phyloP scores from a whole-genome alignment of 2,113 vertebrate genomes.

The Synchiropus splendidus region DNA sequence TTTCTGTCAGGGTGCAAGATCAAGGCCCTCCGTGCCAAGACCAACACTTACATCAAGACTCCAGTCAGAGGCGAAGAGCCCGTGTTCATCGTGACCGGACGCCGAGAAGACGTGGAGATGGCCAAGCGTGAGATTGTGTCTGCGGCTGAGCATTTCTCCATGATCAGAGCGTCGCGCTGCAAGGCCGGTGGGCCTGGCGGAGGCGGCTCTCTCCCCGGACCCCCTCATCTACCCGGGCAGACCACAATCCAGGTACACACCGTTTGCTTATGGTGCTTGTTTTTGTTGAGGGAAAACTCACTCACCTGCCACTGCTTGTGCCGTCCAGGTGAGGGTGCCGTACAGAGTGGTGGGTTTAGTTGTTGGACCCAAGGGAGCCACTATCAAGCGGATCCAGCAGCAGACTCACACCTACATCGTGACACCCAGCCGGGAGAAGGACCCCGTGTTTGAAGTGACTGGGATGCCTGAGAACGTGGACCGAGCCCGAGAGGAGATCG shows the following conservation, averaged over 20 bases:
- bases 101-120: conserved; percentile 94
- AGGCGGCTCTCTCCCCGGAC: conserved; percentile 70
- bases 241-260: conserved; percentile 91
- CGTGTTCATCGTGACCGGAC: conserved; percentile 89
- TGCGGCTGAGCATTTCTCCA: conserved; percentile 90
- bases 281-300: neutral
- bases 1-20: conserved; percentile 85
- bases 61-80: conserved; percentile 90
- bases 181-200: conserved; percentile 56
- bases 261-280: neutral
- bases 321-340: conserved; percentile 82
- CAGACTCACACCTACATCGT: conserved; percentile 97
- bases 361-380: conserved; percentile 92
- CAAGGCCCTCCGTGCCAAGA: conserved; percentile 92
- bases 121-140: conserved; percentile 93
- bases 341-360: conserved; percentile 94
- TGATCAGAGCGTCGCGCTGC: conserved; percentile 90
- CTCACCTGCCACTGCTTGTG: neutral
- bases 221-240: conserved; percentile 87
- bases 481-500: conserved; percentile 88
- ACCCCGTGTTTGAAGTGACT: conserved; percentile 92
- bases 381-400: conserved; percentile 98
- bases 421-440: conserved; percentile 90
- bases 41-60: conserved; percentile 97
- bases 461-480: conserved; percentile 98